A percentile compares a stretch with the other conserved stretches of the same genome.
phyloP scores from a whole-genome alignment of 2,113 vertebrate genomes.

The Steatornis caripensis region DNA sequence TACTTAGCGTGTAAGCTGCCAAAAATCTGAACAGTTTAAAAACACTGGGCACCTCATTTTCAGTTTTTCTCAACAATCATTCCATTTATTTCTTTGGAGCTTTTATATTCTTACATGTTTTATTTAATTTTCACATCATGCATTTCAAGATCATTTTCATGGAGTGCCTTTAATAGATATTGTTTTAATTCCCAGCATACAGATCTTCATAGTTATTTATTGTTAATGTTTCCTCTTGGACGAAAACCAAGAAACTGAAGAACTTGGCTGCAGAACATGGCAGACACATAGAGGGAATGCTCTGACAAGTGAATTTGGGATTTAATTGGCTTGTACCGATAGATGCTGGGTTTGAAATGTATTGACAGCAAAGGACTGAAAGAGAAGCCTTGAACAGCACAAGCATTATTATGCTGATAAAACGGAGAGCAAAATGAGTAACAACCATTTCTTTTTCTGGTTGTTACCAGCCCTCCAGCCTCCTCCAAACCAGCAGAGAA shows the following conservation, averaged over 20 bases:
- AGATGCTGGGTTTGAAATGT: conserved; percentile 25
- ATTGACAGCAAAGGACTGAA: conserved; percentile 51
- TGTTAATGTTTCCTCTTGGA: conserved; percentile 57
- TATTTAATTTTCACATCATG: conserved; percentile 42
- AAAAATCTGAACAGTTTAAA: conserved; percentile 21
- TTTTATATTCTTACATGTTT: conserved; percentile 11
- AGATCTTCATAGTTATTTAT: conserved; percentile 49
- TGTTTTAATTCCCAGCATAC: conserved; percentile 48
- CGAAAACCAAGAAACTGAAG: conserved; percentile 40
- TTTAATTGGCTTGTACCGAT: conserved; percentile 51
- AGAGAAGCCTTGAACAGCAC: neutral
- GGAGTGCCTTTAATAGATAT: conserved; percentile 38
- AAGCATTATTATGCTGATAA: conserved; percentile 15
- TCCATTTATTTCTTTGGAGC: neutral
- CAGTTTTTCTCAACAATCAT: conserved; percentile 20
- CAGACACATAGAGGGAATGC: conserved; percentile 42
- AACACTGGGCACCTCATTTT: conserved; percentile 42
- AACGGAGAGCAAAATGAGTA: neutral
- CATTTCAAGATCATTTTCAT: neutral
- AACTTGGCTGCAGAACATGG: conserved; percentile 50
- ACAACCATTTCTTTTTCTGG: neutral
- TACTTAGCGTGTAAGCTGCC: conserved; percentile 23
- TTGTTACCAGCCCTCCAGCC: neutral
- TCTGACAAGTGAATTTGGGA: conserved; percentile 61
- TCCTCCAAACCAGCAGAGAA: neutral